phyloP scores from a whole-genome alignment of 2,888 invertebrate species.

The Tipula unca region DNA sequence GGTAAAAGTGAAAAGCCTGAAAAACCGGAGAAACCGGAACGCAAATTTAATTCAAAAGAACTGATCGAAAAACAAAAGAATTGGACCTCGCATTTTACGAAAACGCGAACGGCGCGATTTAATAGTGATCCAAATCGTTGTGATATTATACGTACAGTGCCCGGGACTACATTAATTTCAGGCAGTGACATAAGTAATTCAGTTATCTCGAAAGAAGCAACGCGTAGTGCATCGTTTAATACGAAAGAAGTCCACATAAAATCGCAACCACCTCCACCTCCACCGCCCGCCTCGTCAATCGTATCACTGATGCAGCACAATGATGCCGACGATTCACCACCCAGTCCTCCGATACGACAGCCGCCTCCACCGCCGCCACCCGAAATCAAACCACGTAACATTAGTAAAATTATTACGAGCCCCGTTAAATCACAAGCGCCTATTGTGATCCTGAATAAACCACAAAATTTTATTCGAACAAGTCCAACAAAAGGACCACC shows the following conservation, averaged over 20 bases:
- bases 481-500: constrained; percentile 34
- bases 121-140: constrained; percentile 55
- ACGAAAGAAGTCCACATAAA: constrained; percentile 17
- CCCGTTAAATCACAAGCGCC: constrained; percentile 41
- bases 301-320: not conserved
- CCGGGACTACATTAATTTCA: constrained; percentile 45
- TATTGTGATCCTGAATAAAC: constrained; percentile 39
- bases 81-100: constrained; percentile 86
- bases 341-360: constrained; percentile 37
- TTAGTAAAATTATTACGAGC: constrained; percentile 37
- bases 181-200: constrained; percentile 34
- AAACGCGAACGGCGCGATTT: constrained; percentile 55
- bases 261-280: constrained; percentile 30
- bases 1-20: constrained; percentile 51
- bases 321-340: constrained; percentile 30
- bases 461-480: constrained; percentile 37
- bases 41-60: constrained; percentile 74
- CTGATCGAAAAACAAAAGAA: constrained; percentile 84
- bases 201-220: constrained; percentile 20
- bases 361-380: constrained; percentile 35
- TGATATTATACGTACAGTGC: constrained; percentile 43
- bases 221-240: constrained; percentile 21
- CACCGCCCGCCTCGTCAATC: constrained; percentile 28
- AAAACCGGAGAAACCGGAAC: constrained; percentile 76
- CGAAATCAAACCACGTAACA: constrained; percentile 39